Percentiles rank a stretch among this genome's conserved stretches.
These are phyloP conservation scores for Neria commutata DNA, from an alignment of 2,888 invertebrate genomes.

Conservation along the genomic window DNA sequence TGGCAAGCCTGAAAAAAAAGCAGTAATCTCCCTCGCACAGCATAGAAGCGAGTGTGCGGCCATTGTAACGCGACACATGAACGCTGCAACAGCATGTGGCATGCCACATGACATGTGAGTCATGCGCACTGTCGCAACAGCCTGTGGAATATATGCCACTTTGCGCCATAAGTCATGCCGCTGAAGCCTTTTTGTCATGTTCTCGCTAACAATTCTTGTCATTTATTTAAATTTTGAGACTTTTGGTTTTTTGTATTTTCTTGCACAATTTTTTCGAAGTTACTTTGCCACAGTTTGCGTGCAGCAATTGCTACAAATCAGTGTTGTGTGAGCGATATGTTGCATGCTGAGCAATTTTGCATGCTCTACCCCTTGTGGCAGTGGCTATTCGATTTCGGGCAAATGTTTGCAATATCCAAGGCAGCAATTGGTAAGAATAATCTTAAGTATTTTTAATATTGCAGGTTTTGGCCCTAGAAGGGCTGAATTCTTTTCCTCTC, in stretches of 20 bases:
- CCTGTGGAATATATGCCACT: not conserved
- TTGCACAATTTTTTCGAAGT: constrained; percentile 19
- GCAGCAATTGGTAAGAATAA: too few relatives aligned
- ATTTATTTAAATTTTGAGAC: constrained; percentile 26
- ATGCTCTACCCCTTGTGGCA: too few relatives aligned
- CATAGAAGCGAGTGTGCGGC: too few relatives aligned
- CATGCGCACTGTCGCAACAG: not conserved
- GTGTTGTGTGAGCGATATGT: constrained; percentile 19
- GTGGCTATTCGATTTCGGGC: too few relatives aligned
- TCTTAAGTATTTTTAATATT: too few relatives aligned
- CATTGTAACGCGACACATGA: too few relatives aligned
- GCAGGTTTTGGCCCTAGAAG: too few relatives aligned
- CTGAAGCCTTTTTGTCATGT: not conserved
- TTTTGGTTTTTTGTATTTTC: constrained; percentile 25
- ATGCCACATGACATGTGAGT: not conserved
- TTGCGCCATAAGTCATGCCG: not conserved
- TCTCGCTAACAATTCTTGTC: constrained; percentile 25
- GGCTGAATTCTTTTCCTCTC: too few relatives aligned
- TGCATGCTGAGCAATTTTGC: too few relatives aligned
- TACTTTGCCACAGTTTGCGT: constrained; percentile 15
- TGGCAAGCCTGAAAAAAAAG: too few relatives aligned
- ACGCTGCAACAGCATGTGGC: not conserved
- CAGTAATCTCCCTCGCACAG: not conserved
- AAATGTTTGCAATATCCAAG: too few relatives aligned
- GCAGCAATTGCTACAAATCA: constrained; percentile 27